Base-by-base conservation (phyloP, 2,113 vertebrate genomes). In the Actinemys pallida region DNA sequence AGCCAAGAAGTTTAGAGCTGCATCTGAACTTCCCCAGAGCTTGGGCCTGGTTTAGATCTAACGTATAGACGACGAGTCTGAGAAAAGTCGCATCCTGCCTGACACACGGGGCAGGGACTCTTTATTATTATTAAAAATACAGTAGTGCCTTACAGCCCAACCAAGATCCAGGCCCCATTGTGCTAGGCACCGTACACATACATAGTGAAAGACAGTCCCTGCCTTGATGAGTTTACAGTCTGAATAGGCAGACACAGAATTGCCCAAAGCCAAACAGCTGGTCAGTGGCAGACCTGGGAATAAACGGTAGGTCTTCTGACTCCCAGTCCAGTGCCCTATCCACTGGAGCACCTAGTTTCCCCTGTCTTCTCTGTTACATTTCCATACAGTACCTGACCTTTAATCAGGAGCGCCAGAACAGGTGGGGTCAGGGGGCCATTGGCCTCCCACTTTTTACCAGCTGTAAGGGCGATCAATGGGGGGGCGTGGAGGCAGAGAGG, bases 401-500 rank as follows among this genome's bases (percentile, higher is more conserved):
- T 69, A 35, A 69, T n/a, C 27, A 25, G 11, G 57, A 27, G 57
- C 6, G 6, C 53, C 20, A 54, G 53, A 54, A 54, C 8, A 54
- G 53, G 20, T 54, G 19, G 20, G 20, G 53, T 9, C 53, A 54
- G 53, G 20, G 20, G 20, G 53, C 20, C 53, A 22, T 9, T 20
- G 53, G 20, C 53, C 53, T 54, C 53, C 19, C 53, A 9, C 53
- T 54, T 54, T 54, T 54, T 54, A 54, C 53, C 53, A 54, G 53
- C 53, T 8, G 8, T 54, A 54, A 54, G 53, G 5, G 57, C 0
- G 5, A 62, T 62, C 1, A 27, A 27, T 27, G 10, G 12, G 2
- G 11, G 11, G 57, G 27, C 4, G 39, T 2, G 24, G 27, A 1
- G 27, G 27, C 10, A 13, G 57, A 14, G 57, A 62, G 57, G 11